phyloP scores from a whole-genome alignment of 1,140 invertebrate genomes.

The Littorina saxatilis region DNA sequence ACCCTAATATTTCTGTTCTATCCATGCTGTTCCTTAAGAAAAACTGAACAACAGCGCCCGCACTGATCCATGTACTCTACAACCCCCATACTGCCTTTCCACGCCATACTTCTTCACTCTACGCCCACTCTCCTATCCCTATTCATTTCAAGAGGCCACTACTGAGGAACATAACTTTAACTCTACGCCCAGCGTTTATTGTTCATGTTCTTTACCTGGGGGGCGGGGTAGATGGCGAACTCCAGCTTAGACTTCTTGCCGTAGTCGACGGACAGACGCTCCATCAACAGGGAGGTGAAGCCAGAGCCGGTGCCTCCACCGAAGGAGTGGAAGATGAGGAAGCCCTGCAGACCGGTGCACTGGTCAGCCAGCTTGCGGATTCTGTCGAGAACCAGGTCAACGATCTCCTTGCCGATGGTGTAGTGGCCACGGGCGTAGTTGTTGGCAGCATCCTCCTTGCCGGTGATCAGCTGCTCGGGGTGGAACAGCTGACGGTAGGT shows the following conservation, averaged over 20 bases:
- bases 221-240: too few relatives aligned
- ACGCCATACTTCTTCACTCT: background rate
- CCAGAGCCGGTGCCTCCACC: slow-evolving; percentile 11
- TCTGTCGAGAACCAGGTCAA: background rate
- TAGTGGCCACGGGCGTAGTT: slow-evolving; percentile 65
- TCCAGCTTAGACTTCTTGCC: too few relatives aligned
- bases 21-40: too few relatives aligned
- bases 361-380: too few relatives aligned
- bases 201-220: background rate
- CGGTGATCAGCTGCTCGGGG: too few relatives aligned
- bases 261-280: slow-evolving; percentile 17
- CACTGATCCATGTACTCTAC: too few relatives aligned
- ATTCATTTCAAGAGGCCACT: too few relatives aligned
- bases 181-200: too few relatives aligned
- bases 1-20: too few relatives aligned
- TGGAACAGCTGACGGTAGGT: too few relatives aligned
- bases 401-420: slow-evolving; percentile 80
- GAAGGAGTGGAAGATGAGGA: slow-evolving; percentile 14
- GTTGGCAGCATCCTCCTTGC: slow-evolving; percentile 84
- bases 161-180: background rate
- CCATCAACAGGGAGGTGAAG: slow-evolving; percentile 16
- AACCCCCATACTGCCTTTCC: background rate
- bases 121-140: background rate
- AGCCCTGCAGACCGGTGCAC: slow-evolving; percentile 16
- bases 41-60: too few relatives aligned